A percentile compares a stretch with the other conserved stretches of the same genome.
phyloP scores from a whole-genome alignment of 2,797 vertebrate genomes.

The Salarias fasciatus region DNA sequence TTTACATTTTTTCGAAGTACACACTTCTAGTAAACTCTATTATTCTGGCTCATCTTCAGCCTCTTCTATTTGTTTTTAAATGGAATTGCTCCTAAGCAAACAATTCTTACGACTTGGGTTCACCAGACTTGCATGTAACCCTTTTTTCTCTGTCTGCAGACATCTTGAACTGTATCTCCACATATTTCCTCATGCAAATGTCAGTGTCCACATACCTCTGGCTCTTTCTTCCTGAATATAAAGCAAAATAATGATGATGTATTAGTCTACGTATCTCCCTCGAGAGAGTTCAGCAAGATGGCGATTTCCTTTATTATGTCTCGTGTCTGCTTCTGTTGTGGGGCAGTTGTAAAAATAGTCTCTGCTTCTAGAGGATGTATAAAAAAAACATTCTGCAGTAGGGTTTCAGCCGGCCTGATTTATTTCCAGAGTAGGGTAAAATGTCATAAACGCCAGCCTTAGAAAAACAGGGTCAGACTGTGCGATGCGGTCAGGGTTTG shows the following conservation, averaged over 20 bases:
- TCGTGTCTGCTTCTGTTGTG: conserved; percentile 80
- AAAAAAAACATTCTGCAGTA: conserved; percentile 65
- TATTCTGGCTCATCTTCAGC: neutral
- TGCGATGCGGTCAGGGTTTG: conserved; percentile 74
- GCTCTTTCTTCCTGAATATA: conserved; percentile 74
- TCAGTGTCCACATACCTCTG: conserved; percentile 71
- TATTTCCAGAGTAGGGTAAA: conserved; percentile 81
- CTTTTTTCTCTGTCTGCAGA: conserved; percentile 25
- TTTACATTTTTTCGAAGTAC: no score
- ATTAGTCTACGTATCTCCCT: conserved; percentile 76
- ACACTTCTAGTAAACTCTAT: no score
- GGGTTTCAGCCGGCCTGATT: conserved; percentile 72
- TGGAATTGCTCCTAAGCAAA: conserved; percentile 47
- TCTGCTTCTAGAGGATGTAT: conserved; percentile 74
- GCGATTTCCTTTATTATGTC: conserved; percentile 84
- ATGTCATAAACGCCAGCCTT: conserved; percentile 81
- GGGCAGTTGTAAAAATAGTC: conserved; percentile 83
- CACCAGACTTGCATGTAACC: conserved; percentile 28
- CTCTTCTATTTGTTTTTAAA: conserved; percentile 7
- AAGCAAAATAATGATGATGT: conserved; percentile 83
- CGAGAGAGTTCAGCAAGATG: conserved; percentile 72
- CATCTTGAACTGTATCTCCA: conserved; percentile 55
- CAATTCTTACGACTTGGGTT: conserved; percentile 17
- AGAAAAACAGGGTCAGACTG: conserved; percentile 80
- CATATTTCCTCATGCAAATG: conserved; percentile 73